Percentiles rank a stretch among this genome's conserved stretches.
Conservation (phyloP, 2,113 vertebrate species). For the Solea senegalensis region DNA sequence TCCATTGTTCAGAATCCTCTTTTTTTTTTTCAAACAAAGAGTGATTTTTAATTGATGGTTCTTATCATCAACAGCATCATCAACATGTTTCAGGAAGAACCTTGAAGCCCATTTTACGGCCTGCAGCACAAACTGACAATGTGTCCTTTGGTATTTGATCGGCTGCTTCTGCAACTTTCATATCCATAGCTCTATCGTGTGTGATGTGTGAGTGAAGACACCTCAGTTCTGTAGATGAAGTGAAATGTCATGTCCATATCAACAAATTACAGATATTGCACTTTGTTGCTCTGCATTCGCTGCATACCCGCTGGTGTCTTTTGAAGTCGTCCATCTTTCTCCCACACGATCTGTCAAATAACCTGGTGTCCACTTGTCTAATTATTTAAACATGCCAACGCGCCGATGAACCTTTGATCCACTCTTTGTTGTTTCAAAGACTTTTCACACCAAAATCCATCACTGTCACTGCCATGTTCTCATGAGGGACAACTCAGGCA, state of each 20-base stretch:
- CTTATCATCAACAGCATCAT: background rate
- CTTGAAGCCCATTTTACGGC: background rate
- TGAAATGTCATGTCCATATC: background rate
- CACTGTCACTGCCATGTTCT: background rate
- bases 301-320: background rate
- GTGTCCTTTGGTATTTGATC: too few relatives aligned
- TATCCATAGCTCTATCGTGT: background rate
- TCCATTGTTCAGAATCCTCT: too few relatives aligned
- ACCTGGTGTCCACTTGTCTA: background rate
- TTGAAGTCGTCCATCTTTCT: background rate
- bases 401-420: background rate
- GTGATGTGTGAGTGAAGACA: background rate
- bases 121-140: background rate
- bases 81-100: background rate
- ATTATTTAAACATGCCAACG: background rate
- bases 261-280: too few relatives aligned
- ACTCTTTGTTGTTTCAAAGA: background rate
- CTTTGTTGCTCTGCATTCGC: background rate
- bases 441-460: background rate
- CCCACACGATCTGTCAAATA: background rate
- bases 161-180: background rate
- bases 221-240: background rate
- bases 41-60: background rate
- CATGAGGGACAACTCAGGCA: conserved; percentile 4
- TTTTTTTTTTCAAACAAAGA: too few relatives aligned